Evolutionary conservation across 2,113 vertebrate genomes (phyloP), one percentile per base, ranked within the genome.

Genomic region (Podarcis muralis): DNA sequence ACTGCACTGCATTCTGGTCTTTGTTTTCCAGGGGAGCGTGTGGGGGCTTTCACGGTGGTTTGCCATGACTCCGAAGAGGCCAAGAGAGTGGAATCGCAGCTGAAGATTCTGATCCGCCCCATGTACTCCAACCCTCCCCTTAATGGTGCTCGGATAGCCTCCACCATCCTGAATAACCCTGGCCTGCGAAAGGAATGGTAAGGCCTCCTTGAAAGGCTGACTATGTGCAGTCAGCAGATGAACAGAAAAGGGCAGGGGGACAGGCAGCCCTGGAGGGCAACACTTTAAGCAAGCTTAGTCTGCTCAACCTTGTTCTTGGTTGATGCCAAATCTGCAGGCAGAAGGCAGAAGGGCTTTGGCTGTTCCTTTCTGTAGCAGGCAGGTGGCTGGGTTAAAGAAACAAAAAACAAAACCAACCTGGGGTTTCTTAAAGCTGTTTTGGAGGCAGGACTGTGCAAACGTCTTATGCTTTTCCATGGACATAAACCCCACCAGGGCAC

Each of bases 51-150:
- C 96, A 98, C 97, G 0, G 95, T 99, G 74, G 93, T 99, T 92
- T 99, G 98, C 95, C 97, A 96, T 0, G 98, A 99, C 0, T 90
- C 95, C 0, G 98, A 99, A 1, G 98, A 99, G 95, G 98, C 98
- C 78, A 99, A 99, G 95, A 96, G 98, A 71, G 98, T 99, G 0
- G 99, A 99, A 83, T 99, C 99, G 0, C 99, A 99, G 92, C 94
- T 99, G 83, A 99, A 99, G 96, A 99, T 99, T 93, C 97, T 99
- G 81, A 99, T 99, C 94, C 98, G 99, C 20, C 99, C 99, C 90
- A 98, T 99, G 96, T 99, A 99, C 92, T 99, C 99, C 93, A 99
- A 99, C 95, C 99, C 99, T 0, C 99, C 99, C 2, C 30, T 99
- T 93, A 98, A 99, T 0, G 99, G 99, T 7, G 99, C 99, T 30